Conservation (phyloP, 2,888 invertebrate species). For the Gymnoscelis rufifasciata region DNA sequence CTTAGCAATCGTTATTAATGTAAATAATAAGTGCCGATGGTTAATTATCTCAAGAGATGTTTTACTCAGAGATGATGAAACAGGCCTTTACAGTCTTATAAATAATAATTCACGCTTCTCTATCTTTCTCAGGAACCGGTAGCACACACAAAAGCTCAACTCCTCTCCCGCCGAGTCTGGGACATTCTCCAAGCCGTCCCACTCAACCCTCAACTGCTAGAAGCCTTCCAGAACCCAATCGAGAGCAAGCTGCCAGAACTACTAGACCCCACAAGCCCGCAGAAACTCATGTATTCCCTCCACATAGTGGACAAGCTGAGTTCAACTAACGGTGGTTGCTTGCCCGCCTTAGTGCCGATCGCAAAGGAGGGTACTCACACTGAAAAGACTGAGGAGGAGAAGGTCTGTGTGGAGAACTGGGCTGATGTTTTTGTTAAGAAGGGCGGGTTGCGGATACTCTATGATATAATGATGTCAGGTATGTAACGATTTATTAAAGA, state of each 20-base stretch:
- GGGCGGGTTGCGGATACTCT: conserved; percentile 92
- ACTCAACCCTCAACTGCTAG: conserved; percentile 90
- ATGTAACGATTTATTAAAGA: conserved; percentile 20
- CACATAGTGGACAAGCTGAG: conserved; percentile 86
- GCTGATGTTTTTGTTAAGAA: conserved; percentile 89
- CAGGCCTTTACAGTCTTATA: no score
- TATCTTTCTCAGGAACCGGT: conserved; percentile 75
- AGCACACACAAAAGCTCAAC: conserved; percentile 92
- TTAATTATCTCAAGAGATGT: no score
- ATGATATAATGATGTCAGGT: conserved; percentile 95
- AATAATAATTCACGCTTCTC: no score
- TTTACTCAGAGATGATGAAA: no score
- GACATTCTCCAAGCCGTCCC: conserved; percentile 95
- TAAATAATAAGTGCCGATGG: no score
- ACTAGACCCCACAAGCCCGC: conserved; percentile 92
- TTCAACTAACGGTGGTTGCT: conserved; percentile 45
- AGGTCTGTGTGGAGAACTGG: conserved; percentile 78
- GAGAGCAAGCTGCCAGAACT: conserved; percentile 85
- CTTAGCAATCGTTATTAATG: no score
- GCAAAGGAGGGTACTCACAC: conserved; percentile 47
- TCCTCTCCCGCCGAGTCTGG: conserved; percentile 95
- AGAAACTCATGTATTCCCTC: conserved; percentile 96
- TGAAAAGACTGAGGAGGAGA: conserved; percentile 61
- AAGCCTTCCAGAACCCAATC: conserved; percentile 88
- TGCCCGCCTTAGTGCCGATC: conserved; percentile 30